Evolutionary conservation across 2,888 invertebrate genomes (phyloP), one percentile per base, ranked within the genome.

Genomic region (Octonoba sinensis): DNA sequence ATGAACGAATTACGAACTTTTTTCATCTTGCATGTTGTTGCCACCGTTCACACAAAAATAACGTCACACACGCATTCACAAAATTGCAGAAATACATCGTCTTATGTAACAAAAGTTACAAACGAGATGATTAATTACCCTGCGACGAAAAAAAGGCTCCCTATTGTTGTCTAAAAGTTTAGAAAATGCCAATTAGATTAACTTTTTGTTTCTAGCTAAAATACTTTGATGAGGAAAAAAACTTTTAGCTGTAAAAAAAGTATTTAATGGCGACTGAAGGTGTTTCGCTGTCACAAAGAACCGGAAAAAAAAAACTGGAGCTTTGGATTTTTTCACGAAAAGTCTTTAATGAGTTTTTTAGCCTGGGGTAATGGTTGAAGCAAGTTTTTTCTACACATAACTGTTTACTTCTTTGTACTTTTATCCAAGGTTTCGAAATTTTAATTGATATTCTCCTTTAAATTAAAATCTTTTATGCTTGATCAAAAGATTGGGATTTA

Each of bases 111-210:
- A 66, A 64, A 66, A 66, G 27, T 27, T 47, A 18, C 18, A 47
- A 20, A 66, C 47, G 54, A 18, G 56, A 46, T 73, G 64, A 73
- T 64, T 73, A 65, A 73, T 73, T 65, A 56, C 73, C 54, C 6
- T 46, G 54, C 15, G 36, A 64, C 56, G 57, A 56, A 65, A 74
- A 73, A 65, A 70, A 44, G 36, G n/a, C n/a, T 36, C 36, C 11
- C 6, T n/a, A 16, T 20, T 20, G 12, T 24, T 20, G 57, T 60
- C 51, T 47, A 44, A 13, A 36, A 67, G 67, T 67, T 44, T 18
- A 18, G 47, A 56, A 74, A 65, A 65, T 66, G 65, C 46, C 74
- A 74, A 74, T 74, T 74, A 74, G 57, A 57, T 65, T 74, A 74
- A 66, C 57, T 57, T 66, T 47, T 49, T 20, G 27, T 57, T 66